Percentiles rank a stretch among this genome's conserved stretches.
These are phyloP conservation scores for Parelbella ahira DNA, from an alignment of 2,888 invertebrate species.

Conservation along the genomic window DNA sequence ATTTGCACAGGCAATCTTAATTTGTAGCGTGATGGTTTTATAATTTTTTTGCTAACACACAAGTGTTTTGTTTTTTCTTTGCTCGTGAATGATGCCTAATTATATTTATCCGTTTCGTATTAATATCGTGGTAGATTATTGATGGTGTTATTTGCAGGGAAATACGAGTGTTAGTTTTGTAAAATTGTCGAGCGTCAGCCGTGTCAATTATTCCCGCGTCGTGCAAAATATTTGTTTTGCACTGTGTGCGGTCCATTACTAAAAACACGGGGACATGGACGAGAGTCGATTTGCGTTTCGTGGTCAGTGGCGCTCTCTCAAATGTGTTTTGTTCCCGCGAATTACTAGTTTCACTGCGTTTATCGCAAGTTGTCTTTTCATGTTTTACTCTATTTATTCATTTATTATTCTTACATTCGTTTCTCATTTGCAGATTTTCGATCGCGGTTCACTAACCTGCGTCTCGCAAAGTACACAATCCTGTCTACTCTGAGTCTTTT, in stretches of 20 bases:
- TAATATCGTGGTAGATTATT: too few species aligned
- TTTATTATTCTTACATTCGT: too few species aligned
- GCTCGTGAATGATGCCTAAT: too few species aligned
- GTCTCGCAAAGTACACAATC: not conserved
- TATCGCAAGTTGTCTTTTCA: conserved; percentile 14
- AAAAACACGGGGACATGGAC: conserved; percentile 26
- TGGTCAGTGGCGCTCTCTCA: conserved; percentile 30
- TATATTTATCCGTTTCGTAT: too few species aligned
- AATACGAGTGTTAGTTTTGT: too few species aligned
- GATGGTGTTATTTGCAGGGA: too few species aligned
- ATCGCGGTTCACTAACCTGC: not conserved
- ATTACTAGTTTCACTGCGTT: conserved; percentile 20
- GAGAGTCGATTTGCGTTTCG: conserved; percentile 35
- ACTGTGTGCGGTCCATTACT: conserved; percentile 24
- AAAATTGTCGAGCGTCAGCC: conserved; percentile 1
- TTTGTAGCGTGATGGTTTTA: not conserved
- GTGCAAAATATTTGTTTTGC: conserved; percentile 10
- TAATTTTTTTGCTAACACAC: too few species aligned
- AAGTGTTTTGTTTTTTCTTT: too few species aligned
- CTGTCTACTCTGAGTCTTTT: too few species aligned
- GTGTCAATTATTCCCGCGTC: conserved; percentile 14
- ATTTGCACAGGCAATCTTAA: conserved; percentile 10
- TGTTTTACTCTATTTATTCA: conserved; percentile 15
- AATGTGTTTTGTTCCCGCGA: conserved; percentile 27
- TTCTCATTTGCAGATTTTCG: conserved; percentile 7